A percentile compares a stretch with the other conserved stretches of the same genome.
These are phyloP conservation scores for Mus caroli DNA, from an alignment of 2,797 vertebrate species.

Conservation along the genomic window DNA sequence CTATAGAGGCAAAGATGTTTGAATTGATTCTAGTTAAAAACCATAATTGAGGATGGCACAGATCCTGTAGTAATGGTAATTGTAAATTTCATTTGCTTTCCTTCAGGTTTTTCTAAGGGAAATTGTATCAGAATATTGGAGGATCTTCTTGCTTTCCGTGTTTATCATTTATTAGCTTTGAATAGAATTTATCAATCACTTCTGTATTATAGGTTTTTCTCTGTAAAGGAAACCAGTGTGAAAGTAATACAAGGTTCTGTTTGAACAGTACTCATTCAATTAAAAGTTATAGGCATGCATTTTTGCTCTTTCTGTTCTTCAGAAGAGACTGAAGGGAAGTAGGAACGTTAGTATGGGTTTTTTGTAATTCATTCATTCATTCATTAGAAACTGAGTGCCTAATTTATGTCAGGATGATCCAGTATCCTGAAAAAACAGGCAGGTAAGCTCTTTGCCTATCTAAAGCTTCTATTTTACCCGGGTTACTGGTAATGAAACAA, in stretches of 20 bases:
- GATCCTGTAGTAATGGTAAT: background rate
- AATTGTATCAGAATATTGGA: slow-evolving; percentile 48
- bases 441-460: background rate
- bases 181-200: slow-evolving; percentile 13
- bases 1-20: slow-evolving; percentile 47
- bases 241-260: background rate
- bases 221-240: slow-evolving; percentile 13
- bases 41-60: slow-evolving; percentile 32
- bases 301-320: slow-evolving; percentile 26
- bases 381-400: background rate
- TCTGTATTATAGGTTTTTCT: background rate
- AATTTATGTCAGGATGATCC: background rate
- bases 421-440: background rate
- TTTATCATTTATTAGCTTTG: slow-evolving; percentile 30
- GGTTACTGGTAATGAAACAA: background rate
- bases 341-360: background rate
- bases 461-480: background rate
- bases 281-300: background rate
- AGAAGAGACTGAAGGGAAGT: background rate
- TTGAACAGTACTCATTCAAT: background rate
- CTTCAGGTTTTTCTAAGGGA: background rate
- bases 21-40: slow-evolving; percentile 55
- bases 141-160: background rate
- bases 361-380: background rate
- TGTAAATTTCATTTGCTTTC: slow-evolving; percentile 29